These are phyloP conservation scores for Macaca nemestrina DNA, from an alignment of 2,113 vertebrate genomes.

Conservation along the genomic window DNA sequence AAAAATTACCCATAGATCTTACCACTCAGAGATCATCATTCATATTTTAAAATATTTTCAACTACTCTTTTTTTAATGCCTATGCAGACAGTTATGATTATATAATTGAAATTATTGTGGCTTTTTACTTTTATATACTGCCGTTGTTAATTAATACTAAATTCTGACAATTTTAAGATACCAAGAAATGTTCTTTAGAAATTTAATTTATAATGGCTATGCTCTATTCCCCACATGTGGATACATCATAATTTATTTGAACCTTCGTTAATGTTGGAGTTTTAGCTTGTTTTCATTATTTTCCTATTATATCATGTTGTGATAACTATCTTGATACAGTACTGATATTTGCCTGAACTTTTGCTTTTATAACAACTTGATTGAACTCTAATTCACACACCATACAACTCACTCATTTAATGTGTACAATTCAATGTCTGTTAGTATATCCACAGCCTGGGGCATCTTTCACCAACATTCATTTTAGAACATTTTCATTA, in stretches of 20 bases:
- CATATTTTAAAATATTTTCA: neutral
- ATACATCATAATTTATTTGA: neutral
- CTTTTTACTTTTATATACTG: neutral
- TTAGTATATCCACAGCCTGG: neutral
- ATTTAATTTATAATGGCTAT: neutral
- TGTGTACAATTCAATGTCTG: neutral
- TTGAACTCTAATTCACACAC: neutral
- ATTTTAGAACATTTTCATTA: neutral
- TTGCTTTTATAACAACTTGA: neutral
- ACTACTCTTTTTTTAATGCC: neutral
- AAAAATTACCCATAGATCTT: neutral
- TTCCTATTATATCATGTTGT: neutral
- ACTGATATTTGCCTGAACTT: neutral
- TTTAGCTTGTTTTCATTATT: neutral
- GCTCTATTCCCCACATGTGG: neutral
- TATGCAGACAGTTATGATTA: neutral
- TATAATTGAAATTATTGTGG: neutral
- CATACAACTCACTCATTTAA: neutral
- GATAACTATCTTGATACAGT: neutral
- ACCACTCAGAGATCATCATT: neutral
- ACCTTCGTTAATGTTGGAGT: neutral
- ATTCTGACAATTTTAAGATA: neutral
- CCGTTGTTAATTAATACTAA: neutral
- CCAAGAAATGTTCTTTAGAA: neutral
- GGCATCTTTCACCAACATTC: neutral